Evolutionary conservation across 2,797 vertebrate genomes (phyloP), one percentile per base, ranked within the genome.

Genomic region (Acrossocheilus fasciatus): DNA sequence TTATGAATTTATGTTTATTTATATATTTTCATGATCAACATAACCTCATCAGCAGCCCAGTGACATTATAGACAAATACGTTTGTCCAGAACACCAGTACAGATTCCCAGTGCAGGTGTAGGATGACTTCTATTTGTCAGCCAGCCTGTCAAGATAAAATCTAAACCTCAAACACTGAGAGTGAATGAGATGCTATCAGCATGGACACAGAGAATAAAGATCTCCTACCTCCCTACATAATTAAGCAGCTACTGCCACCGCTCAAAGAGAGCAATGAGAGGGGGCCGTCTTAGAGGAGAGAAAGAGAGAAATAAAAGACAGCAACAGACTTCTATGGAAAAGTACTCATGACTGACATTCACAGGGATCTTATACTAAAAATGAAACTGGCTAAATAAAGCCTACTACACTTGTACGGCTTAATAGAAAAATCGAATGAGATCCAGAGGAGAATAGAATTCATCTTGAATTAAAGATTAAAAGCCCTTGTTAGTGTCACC

Each of bases 161-260:
- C 81, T 83, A 87, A 86, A 83, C 66, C 88, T 84, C 85, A 84
- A 86, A 86, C 81, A 84, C 69, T 62, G 77, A 86, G 82, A 88
- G 81, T 82, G 87, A 83, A 86, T 66, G 80, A 87, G 89, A 87
- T 87, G 82, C 66, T 89, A 88, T 89, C 89, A 86, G 85, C 88
- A 88, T 85, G 87, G 94, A 86, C 88, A 89, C 81, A 70, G 81
- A 90, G 93, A 91, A 82, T 69, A 89, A 86, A 86, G 82, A 86
- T 78, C 84, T 82, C 76, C 79, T 73, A 90, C 69, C 85, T 85
- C 92, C 85, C 91, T 95, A 92, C 93, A 95, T 95, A 94, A 96
- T 96, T 93, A 91, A 96, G 88, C 85, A 93, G 93, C 89, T 91
- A 90, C 91, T 91, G 91, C 77, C 77, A 66, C 30, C 30, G 75